Evolutionary conservation across 2,113 vertebrate species (phyloP).

Genomic region (Chitala chitala): DNA sequence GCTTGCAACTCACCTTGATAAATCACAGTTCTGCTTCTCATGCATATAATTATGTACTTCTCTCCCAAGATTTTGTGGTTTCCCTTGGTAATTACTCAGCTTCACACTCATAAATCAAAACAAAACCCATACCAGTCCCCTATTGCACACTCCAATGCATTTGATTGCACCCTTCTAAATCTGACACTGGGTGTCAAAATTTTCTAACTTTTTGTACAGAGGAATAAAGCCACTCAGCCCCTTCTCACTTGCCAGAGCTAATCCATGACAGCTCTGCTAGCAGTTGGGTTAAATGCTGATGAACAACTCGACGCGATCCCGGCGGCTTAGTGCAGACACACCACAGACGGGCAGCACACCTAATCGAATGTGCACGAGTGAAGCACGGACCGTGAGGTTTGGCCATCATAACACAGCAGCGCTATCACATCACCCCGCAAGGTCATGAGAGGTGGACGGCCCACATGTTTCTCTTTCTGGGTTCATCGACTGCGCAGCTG

Average conservation of each 20-base stretch:
- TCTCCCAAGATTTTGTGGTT: slow-evolving; percentile 12
- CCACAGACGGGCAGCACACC: not conserved
- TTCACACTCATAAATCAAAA: slow-evolving; percentile 16
- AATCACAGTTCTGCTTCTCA: slow-evolving; percentile 9
- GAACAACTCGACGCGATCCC: not conserved
- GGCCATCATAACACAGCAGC: slow-evolving; percentile 38
- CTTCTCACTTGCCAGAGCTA: not conserved
- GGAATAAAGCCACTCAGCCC: not conserved
- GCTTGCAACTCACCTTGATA: slow-evolving; percentile 1
- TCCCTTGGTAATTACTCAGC: slow-evolving; percentile 11
- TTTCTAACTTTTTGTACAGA: not conserved
- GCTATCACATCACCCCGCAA: slow-evolving; percentile 15
- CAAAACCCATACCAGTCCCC: slow-evolving; percentile 5
- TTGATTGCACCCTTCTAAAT: slow-evolving; percentile 12
- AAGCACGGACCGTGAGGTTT: not conserved
- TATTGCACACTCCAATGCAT: slow-evolving; percentile 9
- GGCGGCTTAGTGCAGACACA: not conserved
- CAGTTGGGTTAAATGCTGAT: not conserved
- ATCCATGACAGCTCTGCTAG: not conserved
- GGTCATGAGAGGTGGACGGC: slow-evolving; percentile 6
- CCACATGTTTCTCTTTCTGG: slow-evolving; percentile 2
- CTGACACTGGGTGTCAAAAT: slow-evolving; percentile 3
- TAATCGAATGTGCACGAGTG: too few species aligned
- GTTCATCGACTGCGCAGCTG: slow-evolving; percentile 30
- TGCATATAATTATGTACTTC: slow-evolving; percentile 2